Percentiles rank a stretch among this genome's conserved stretches.
Conservation (phyloP, 1,140 invertebrate species). For the Venustaconcha ellipsiformis region DNA sequence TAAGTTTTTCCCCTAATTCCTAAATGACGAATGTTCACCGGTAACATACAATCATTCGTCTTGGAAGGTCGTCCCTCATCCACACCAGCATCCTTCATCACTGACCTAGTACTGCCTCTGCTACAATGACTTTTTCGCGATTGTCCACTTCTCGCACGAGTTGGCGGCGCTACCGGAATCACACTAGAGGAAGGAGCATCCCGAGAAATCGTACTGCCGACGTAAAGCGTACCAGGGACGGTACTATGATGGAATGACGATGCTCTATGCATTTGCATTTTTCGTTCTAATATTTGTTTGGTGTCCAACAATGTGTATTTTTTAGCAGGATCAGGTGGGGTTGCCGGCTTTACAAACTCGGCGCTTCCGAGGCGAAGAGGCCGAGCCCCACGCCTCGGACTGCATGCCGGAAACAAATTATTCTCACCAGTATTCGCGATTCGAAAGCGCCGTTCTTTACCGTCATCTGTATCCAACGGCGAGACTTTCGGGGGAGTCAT, state of each 20-base stretch:
- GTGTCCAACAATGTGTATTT: no score
- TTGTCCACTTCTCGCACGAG: no score
- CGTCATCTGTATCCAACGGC: conserved; percentile 20
- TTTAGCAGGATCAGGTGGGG: neutral
- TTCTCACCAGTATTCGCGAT: neutral
- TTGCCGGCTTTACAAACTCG: conserved; percentile 28
- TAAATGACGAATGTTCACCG: no score
- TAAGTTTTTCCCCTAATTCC: no score
- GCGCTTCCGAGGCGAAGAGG: conserved; percentile 28
- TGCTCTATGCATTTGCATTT: neutral
- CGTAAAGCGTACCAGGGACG: conserved; percentile 19
- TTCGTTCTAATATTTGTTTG: no score
- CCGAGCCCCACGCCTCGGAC: conserved; percentile 4
- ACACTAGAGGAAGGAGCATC: no score
- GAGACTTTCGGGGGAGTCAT: conserved; percentile 15
- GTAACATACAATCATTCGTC: no score
- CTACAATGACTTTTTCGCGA: no score
- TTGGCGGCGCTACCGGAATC: no score
- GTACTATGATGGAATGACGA: neutral
- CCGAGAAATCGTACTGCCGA: conserved; percentile 17
- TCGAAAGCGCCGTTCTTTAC: conserved; percentile 4
- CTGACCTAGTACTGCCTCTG: no score
- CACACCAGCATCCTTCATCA: no score
- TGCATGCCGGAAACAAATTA: conserved; percentile 13
- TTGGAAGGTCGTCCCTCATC: no score